phyloP scores from a whole-genome alignment of 2,888 invertebrate species.

The Cephus runcator region DNA sequence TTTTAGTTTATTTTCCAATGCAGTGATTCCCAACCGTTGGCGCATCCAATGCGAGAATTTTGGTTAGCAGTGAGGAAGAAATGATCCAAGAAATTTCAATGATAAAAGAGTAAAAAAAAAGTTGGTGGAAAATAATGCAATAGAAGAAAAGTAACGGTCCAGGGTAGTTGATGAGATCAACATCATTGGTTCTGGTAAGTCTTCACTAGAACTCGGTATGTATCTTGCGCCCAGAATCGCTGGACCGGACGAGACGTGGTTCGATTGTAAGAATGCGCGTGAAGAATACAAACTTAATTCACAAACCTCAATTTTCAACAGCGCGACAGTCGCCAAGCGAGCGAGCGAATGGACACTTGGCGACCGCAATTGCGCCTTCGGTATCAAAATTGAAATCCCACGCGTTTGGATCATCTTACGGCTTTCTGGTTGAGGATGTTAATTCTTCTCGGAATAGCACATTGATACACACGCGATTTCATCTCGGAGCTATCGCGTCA shows the following conservation, averaged over 20 bases:
- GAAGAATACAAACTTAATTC: slow-evolving; percentile 34
- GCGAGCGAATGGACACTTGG: slow-evolving; percentile 27
- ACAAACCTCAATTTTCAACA: slow-evolving; percentile 56
- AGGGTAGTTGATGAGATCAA: too few relatives aligned
- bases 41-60: too few relatives aligned
- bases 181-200: too few relatives aligned
- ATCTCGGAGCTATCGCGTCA: too few relatives aligned
- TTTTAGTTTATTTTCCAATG: neutral
- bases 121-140: too few relatives aligned
- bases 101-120: too few relatives aligned
- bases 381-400: slow-evolving; percentile 53
- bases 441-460: too few relatives aligned
- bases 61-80: too few relatives aligned
- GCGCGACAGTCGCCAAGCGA: slow-evolving; percentile 39
- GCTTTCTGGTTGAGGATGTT: neutral
- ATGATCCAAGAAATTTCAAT: too few relatives aligned
- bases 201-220: too few relatives aligned
- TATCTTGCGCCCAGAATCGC: slow-evolving; percentile 12
- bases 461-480: too few relatives aligned
- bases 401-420: slow-evolving; percentile 29
- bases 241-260: neutral
- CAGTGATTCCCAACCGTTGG: neutral
- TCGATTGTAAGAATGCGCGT: neutral
- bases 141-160: too few relatives aligned
- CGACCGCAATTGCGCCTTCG: slow-evolving; percentile 42